Evolutionary conservation across 1,140 invertebrate genomes (phyloP).

Genomic region (Pogonus chalceus): DNA sequence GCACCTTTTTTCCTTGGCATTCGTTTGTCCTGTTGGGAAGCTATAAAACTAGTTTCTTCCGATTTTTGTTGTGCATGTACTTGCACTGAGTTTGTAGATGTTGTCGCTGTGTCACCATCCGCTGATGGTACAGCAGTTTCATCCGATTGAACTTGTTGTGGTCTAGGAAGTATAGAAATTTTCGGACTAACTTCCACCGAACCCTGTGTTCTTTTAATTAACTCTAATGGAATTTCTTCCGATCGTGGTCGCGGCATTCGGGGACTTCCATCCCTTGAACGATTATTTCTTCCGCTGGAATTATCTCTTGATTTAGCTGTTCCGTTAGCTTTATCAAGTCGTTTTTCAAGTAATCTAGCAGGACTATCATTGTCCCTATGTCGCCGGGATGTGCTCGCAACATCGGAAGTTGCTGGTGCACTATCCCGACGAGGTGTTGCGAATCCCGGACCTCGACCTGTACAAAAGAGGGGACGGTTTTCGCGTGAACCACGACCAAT

Average conservation of each 20-base stretch:
- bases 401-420: conserved; percentile 28
- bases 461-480: conserved; percentile 49
- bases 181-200: conserved; percentile 35
- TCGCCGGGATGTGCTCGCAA: conserved; percentile 25
- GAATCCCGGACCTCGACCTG: conserved; percentile 55
- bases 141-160: conserved; percentile 23
- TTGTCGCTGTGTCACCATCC: conserved; percentile 32
- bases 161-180: conserved; percentile 30
- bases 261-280: conserved; percentile 60
- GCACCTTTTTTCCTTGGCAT: conserved; percentile 44
- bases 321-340: conserved; percentile 17
- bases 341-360: conserved; percentile 12
- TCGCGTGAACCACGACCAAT: conserved; percentile 41
- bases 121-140: conserved; percentile 22
- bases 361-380: conserved; percentile 26
- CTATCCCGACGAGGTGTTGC: conserved; percentile 50
- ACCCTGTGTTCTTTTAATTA: conserved; percentile 35
- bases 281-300: conserved; percentile 34
- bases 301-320: conserved; percentile 25
- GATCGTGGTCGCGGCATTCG: conserved; percentile 60
- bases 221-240: conserved; percentile 75
- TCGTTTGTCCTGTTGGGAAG: conserved; percentile 30
- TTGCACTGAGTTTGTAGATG: conserved; percentile 20
- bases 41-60: conserved; percentile 65
- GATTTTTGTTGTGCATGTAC: conserved; percentile 36